Evolutionary conservation across 2,888 invertebrate genomes (phyloP), one percentile per base, ranked within the genome.

Genomic region (Athalia circularis): DNA sequence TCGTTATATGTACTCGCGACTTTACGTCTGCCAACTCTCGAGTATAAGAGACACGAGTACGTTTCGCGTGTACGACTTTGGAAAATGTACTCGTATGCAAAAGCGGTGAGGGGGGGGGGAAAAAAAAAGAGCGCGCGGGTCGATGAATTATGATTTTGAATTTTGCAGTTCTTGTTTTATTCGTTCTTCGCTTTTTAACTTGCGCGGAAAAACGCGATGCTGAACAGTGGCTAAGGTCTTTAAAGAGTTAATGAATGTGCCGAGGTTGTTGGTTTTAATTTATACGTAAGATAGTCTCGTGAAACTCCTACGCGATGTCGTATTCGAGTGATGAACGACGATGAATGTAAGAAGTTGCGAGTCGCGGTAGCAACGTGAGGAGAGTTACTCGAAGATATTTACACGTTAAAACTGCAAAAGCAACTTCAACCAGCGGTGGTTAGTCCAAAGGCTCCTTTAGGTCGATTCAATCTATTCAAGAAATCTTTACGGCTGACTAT

Each of bases 401-500:
- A 29, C 29, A 29, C 29, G 29, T 29, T 29, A 29, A 29, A 29
- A 29, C 29, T 29, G 29, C 29, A 29, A 29, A 29, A 29, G 29
- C 29, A 29, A 29, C 29, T 29, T 29, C 2, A 29, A 29, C 29
- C 29, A 29, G 29, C 29, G 29, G 29, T 29, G 29, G 29, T 29
- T 29, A 29, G 29, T 29, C 29, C 54, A n/a, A n/a, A 54, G 54
- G 13, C 62, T 29, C 13, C 13, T 4, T 29, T 9, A 29, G 62
- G 50, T 13, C 47, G 75, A 62, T 75, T 64, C 62, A 75, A 75
- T 75, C 75, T 75, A 75, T 75, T 75, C 62, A 64, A 75, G 75
- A 45, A 75, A 75, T 75, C 61, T 75, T 75, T 75, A 75, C 75
- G 74, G 74, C 74, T 50, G 62, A 62, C 74, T 75, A 61, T 29